Conservation (phyloP, 2,113 vertebrate genomes). For the Sapayoa aenigma region DNA sequence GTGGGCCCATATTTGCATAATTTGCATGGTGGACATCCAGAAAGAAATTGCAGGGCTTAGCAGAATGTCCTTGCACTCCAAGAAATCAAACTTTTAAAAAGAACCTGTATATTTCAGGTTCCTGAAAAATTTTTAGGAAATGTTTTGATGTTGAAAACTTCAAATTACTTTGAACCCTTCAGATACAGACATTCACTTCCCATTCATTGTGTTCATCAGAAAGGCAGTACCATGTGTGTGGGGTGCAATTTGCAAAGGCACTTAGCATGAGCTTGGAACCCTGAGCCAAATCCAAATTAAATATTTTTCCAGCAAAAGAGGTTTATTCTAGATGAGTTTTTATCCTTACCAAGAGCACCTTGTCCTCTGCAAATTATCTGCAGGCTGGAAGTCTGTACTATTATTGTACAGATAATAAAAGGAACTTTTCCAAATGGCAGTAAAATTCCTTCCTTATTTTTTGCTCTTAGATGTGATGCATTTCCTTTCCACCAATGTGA, state of each 20-base stretch:
- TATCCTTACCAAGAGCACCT: background rate
- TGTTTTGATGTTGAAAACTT: background rate
- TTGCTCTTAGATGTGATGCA: background rate
- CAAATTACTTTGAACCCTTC: background rate
- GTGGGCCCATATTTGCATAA: background rate
- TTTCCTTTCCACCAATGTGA: background rate
- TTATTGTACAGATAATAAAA: conserved; percentile 11
- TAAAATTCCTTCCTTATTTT: background rate
- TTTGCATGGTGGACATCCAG: background rate
- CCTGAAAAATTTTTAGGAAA: background rate
- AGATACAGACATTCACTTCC: background rate
- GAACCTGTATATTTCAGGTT: background rate
- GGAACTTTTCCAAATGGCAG: background rate
- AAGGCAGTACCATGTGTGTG: rapidly evolving
- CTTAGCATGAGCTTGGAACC: background rate
- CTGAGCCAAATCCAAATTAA: conserved; percentile 18
- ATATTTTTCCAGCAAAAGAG: background rate
- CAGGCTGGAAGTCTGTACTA: background rate
- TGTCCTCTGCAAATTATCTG: conserved; percentile 2
- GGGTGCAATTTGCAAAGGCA: background rate
- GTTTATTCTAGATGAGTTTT: conserved; percentile 17
- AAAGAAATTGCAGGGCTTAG: background rate
- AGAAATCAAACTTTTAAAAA: background rate
- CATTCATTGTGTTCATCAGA: background rate
- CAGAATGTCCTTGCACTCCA: background rate